Percentiles rank a stretch among this genome's conserved stretches.
Evolutionary conservation across 2,797 vertebrate genomes (phyloP).

Genomic region (Pseudochaenichthys georgianus): DNA sequence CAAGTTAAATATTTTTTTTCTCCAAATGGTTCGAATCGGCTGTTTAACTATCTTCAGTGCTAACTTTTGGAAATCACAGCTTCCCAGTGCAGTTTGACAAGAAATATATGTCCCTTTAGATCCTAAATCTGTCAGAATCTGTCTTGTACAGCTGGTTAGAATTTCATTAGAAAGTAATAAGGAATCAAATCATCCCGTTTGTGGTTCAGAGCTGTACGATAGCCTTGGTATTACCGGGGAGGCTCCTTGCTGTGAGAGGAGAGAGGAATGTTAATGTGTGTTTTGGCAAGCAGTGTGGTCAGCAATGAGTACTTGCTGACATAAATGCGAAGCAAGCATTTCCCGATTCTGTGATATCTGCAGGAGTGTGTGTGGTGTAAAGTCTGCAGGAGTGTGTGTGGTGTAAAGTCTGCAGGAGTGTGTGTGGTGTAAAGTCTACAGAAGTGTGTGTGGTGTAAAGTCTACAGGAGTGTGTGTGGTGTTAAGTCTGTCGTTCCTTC

Average conservation of each 20-base stretch:
- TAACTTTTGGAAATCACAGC: not conserved
- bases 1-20: too few species aligned
- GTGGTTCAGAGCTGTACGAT: conserved; percentile 16
- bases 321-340: conserved; percentile 52
- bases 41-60: not conserved
- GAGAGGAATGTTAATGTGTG: conserved; percentile 70
- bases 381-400: conserved; percentile 2
- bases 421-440: conserved; percentile 4
- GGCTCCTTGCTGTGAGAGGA: conserved; percentile 49
- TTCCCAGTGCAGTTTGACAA: not conserved
- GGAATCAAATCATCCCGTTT: conserved; percentile 32
- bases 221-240: conserved; percentile 48
- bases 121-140: conserved; percentile 9
- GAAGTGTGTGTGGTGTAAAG: conserved; percentile 7
- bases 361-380: conserved; percentile 1
- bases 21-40: too few species aligned
- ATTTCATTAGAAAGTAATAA: conserved; percentile 39
- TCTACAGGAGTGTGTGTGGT: conserved; percentile 3
- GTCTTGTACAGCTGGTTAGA: conserved; percentile 2
- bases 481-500: not conserved
- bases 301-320: conserved; percentile 50
- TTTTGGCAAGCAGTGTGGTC: conserved; percentile 66
- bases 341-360: conserved; percentile 5
- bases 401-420: not conserved
- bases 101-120: not conserved